These are phyloP conservation scores for Lycaon pictus DNA, from an alignment of 2,113 vertebrate species.

Conservation along the genomic window DNA sequence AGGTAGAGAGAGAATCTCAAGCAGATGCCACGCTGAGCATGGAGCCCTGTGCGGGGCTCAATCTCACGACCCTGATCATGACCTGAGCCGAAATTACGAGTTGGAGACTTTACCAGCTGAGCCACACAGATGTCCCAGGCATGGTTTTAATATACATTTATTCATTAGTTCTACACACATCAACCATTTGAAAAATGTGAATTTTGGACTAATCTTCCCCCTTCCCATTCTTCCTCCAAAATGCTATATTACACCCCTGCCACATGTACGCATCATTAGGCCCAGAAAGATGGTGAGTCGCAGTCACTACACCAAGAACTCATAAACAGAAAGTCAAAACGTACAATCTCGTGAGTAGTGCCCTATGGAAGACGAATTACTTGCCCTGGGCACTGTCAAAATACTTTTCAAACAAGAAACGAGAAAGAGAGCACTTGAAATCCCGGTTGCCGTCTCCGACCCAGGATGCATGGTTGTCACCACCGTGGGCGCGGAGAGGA, in stretches of 20 bases:
- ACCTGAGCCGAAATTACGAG: no score
- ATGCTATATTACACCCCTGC: neutral
- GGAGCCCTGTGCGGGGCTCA: no score
- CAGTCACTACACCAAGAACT: neutral
- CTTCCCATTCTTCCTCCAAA: neutral
- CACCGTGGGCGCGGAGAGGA: neutral
- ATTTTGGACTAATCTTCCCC: neutral
- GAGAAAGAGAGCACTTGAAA: neutral
- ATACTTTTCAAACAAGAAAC: slow-evolving; percentile 21
- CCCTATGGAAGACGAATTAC: neutral
- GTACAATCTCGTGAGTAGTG: neutral
- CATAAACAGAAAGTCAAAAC: neutral
- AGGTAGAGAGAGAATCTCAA: no score
- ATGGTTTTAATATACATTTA: neutral
- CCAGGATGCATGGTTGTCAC: neutral
- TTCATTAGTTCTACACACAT: neutral
- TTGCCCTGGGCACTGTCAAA: neutral
- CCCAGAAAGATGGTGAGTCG: neutral
- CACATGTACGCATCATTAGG: neutral
- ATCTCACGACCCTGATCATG: no score
- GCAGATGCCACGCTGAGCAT: no score
- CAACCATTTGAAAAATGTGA: neutral
- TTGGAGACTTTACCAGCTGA: no score
- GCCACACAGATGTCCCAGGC: no score
- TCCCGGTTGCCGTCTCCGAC: neutral